A percentile compares a stretch with the other conserved stretches of the same genome.
These are phyloP conservation scores for Mohoua ochrocephala DNA, from an alignment of 2,113 vertebrate genomes.

Conservation along the genomic window DNA sequence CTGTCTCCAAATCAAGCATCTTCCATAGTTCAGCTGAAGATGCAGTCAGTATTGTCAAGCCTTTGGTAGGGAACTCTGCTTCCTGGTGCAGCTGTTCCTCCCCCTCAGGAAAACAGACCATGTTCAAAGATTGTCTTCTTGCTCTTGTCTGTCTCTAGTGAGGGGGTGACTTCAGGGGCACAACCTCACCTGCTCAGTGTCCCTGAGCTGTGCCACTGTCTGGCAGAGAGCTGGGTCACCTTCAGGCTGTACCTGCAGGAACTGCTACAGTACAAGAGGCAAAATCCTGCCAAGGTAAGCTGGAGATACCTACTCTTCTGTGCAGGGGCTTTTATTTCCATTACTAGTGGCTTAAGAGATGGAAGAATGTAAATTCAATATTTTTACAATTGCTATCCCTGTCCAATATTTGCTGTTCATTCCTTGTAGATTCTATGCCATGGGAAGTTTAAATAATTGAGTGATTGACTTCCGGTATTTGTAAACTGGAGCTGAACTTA, in stretches of 20 bases:
- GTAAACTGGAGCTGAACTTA: background rate
- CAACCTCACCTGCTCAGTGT: conserved; percentile 89
- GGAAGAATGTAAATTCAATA: background rate
- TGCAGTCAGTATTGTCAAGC: background rate
- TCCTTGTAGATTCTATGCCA: background rate
- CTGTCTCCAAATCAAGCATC: background rate
- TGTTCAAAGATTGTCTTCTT: conserved; percentile 58
- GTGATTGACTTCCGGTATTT: background rate
- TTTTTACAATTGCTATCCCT: background rate
- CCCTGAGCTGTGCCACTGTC: conserved; percentile 91
- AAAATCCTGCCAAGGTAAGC: conserved; percentile 91
- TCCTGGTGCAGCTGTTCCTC: background rate
- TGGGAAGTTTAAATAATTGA: background rate
- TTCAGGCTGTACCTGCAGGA: conserved; percentile 91
- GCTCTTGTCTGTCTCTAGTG: conserved; percentile 76
- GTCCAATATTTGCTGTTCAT: background rate
- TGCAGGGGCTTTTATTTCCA: conserved; percentile 2
- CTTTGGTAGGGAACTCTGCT: background rate
- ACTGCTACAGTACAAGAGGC: conserved; percentile 90
- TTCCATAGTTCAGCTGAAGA: background rate
- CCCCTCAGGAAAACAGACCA: background rate
- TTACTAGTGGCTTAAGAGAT: background rate
- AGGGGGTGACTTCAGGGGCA: conserved; percentile 74
- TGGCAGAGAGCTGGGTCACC: conserved; percentile 95
- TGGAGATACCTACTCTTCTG: conserved; percentile 27